Evolutionary conservation across 2,888 invertebrate genomes (phyloP).

Genomic region (Nipponacmea schrenckii): DNA sequence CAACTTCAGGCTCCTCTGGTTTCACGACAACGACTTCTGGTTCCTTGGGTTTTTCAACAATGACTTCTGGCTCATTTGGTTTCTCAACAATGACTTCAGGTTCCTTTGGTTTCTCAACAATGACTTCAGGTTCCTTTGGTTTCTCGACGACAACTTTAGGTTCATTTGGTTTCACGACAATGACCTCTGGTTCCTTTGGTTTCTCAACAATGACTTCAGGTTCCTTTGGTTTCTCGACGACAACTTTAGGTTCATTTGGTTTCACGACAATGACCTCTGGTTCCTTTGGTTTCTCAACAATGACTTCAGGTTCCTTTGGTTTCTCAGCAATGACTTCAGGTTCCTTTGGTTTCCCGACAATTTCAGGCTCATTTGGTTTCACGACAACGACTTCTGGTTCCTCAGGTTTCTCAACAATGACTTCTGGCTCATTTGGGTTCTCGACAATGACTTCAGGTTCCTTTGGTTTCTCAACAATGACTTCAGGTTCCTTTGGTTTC

Average conservation of each 20-base stretch:
- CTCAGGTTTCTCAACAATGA: not conserved
- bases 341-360: not conserved
- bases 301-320: not conserved
- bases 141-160: not conserved
- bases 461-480: not conserved
- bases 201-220: not conserved
- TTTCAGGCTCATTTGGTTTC: not conserved
- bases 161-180: not conserved
- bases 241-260: not conserved
- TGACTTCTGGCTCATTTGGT: not conserved
- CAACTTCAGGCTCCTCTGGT: not conserved
- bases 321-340: not conserved
- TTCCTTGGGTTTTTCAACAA: not conserved
- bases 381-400: not conserved
- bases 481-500: not conserved
- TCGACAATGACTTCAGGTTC: slow-evolving; percentile 3
- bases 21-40: not conserved
- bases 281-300: not conserved
- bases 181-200: not conserved
- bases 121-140: slow-evolving; percentile 8
- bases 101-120: not conserved
- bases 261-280: not conserved
- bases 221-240: not conserved
- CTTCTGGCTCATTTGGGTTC: not conserved
- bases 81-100: not conserved